Evolutionary conservation across 2,888 invertebrate species (phyloP).

Genomic region (Drosophila acutilabella): DNA sequence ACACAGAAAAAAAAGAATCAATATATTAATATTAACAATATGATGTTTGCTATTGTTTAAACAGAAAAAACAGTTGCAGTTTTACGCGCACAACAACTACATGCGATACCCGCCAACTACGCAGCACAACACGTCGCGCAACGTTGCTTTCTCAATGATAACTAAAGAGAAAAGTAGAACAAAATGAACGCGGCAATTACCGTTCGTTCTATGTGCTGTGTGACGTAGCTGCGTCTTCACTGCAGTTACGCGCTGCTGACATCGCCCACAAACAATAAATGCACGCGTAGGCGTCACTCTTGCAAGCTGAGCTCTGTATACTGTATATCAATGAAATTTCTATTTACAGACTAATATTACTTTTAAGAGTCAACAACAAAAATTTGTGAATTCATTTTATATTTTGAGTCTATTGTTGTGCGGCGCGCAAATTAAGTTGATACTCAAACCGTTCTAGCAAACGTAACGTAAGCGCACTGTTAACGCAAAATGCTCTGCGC

Average conservation of each 20-base stretch:
- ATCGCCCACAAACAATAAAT: neutral
- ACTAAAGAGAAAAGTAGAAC: conserved; percentile 62
- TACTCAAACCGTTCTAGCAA: neutral
- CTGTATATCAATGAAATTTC: neutral
- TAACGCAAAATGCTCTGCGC: conserved; percentile 5
- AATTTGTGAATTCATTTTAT: neutral
- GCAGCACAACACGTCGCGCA: conserved; percentile 51
- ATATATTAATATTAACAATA: conserved; percentile 1
- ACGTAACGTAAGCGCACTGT: conserved; percentile 7
- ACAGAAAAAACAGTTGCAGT: conserved; percentile 42
- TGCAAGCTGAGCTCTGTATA: neutral
- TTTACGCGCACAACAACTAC: conserved; percentile 61
- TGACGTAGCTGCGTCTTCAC: conserved; percentile 28
- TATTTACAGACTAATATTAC: neutral
- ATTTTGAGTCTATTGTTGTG: neutral
- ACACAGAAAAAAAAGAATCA: conserved; percentile 29
- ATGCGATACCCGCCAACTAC: conserved; percentile 31
- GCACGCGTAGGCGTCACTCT: neutral
- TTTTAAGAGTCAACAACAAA: too few relatives aligned
- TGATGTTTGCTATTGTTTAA: conserved; percentile 19
- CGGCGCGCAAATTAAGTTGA: conserved; percentile 4
- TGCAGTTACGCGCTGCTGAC: conserved; percentile 47
- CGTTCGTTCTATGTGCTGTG: conserved; percentile 52
- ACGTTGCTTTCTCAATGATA: conserved; percentile 70
- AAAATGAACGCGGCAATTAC: conserved; percentile 58